Evolutionary conservation across 2,113 vertebrate species (phyloP).

Genomic region (Lasiurus cinereus): DNA sequence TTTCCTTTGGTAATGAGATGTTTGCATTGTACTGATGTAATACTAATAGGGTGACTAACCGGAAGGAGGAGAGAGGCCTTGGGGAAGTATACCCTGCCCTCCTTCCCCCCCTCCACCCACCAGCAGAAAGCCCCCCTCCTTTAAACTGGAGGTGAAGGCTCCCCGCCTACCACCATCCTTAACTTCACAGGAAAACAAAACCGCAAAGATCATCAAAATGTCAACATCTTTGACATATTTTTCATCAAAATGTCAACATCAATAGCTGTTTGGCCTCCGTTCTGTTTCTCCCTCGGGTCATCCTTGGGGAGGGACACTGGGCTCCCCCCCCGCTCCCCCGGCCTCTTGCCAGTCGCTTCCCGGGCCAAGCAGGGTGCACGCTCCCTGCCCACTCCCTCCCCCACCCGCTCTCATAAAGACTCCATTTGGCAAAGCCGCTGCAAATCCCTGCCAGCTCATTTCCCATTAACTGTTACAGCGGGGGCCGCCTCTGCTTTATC

Average conservation of each 20-base stretch:
- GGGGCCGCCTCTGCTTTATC: background rate
- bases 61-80: background rate
- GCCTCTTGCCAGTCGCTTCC: background rate
- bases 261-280: background rate
- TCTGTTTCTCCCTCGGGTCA: background rate
- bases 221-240: background rate
- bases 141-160: background rate
- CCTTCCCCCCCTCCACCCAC: background rate
- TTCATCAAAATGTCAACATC: background rate
- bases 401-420: background rate
- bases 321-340: fast-evolving
- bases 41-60: background rate
- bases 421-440: background rate
- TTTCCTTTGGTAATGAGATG: background rate
- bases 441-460: background rate
- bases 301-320: background rate
- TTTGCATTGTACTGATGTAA: background rate
- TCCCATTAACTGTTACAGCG: background rate
- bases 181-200: background rate
- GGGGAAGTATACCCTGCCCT: background rate
- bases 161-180: too few relatives aligned
- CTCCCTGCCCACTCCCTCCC: background rate
- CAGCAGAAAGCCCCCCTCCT: background rate
- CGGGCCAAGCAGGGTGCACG: fast-evolving
- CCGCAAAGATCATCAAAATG: background rate